Evolutionary conservation across 2,797 vertebrate species (phyloP), one percentile per base, ranked within the genome.

Genomic region (Melanotaenia trifasciata): DNA sequence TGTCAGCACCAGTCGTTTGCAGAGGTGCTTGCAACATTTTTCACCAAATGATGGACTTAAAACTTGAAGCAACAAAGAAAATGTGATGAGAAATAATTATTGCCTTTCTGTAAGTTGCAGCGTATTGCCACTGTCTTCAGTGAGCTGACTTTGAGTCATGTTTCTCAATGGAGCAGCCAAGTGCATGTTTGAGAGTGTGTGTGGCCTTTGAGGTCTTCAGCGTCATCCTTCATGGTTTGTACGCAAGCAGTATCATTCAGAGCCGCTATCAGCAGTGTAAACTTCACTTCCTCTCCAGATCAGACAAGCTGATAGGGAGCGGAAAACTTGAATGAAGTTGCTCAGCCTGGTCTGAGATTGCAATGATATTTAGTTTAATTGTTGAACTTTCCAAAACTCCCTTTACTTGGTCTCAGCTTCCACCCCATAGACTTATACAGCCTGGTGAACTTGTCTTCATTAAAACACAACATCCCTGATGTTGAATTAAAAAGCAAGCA

Each of bases 241-340:
- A 85, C 40, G 73, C 80, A 77, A 70, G 84, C 90, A 78, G 79
- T 68, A 76, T 89, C 93, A 89, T 88, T 92, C 78, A 91, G 81
- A 80, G 78, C 77, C 58, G 68, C 88, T 84, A 90, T 88, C 88
- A 83, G 86, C 80, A 88, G 89, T 87, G 92, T 93, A 92, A 95
- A 94, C 93, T 92, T 90, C 82, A 87, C 93, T 95, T 94, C 94
- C 94, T 72, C 81, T 94, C 78, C 83, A 87, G 85, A 89, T 92
- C 90, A 84, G 91, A 95, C 84, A 61, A 64, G 75, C 83, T 67
- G 86, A 92, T 89, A 93, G 92, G 84, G 74, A 86, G 76, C 72
- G 73, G 86, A 90, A 93, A 89, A 82, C 88, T 93, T 94, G 90
- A 95, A 95, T 93, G 93, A 89, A 92, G 91, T 75, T 78, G 76